Base-by-base conservation (phyloP, 2,797 vertebrate species). In the Pelochelys cantorii region DNA sequence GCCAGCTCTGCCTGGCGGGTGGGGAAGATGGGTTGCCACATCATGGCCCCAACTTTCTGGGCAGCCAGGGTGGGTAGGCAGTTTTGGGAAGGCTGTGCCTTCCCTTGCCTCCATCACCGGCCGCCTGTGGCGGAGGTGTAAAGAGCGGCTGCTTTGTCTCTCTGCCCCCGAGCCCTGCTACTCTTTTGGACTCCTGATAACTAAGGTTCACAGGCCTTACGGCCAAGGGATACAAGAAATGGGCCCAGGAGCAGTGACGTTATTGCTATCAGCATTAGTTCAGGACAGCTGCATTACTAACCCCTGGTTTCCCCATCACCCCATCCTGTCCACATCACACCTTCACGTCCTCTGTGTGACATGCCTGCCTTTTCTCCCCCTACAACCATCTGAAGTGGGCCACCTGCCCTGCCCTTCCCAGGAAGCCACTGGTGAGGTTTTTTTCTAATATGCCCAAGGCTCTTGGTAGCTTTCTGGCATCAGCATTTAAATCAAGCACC, bases 271-370 rank as follows among this genome's bases (percentile, higher is more conserved):
- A 3, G 27, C 13, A 29, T 15, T 9, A 75, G 84, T 56, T 27
- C 56, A 83, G 83, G 15, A 52, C 22, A 54, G 79, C 48, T 55
- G 27, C 37, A 3, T 14, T 71, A 31, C 4, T 12, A 3, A 56
- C 13, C 53, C 29, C 34, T 3, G 11, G n/a, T 54, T 62, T 20
- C 83, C 81, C 48, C 14, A 17, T 5, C 17, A 42, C 11, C 0
- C 15, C 60, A n/a, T 6, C 53, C 7, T n/a, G 17, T 6, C 14
- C 62, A n/a, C 62, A n/a, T n/a, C 62, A 65, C 62, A 9, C 62
- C 62, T 65, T 9, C 62, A n/a, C 4, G 31, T n/a, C 17, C 62
- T n/a, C 29, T 31, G 29, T 65, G 31, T 9, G 14, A 31, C 31
- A 65, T 62, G 12, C 27, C 12, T 62, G 29, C 60, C 60, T 31